Conservation (phyloP, 2,797 vertebrate species). For the Xiphophorus birchmanni region DNA sequence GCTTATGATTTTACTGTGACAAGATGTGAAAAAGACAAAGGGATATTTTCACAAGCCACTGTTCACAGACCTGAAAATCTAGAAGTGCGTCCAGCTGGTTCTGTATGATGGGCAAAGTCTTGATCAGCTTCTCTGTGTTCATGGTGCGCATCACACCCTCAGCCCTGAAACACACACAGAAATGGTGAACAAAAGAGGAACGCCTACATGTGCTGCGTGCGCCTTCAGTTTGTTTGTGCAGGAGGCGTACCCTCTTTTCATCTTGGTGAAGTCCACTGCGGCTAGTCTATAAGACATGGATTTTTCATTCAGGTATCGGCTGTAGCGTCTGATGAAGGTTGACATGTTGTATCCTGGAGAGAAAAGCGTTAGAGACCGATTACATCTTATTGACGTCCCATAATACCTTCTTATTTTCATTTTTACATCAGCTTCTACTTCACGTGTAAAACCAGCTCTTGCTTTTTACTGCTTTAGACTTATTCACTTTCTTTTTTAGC, state of each 20-base stretch:
- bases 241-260: constrained; percentile 89
- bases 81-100: constrained; percentile 94
- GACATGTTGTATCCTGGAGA: constrained; percentile 93
- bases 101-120: constrained; percentile 93
- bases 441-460: background rate
- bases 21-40: background rate
- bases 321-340: constrained; percentile 95
- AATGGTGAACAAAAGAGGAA: background rate
- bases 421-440: background rate
- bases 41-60: background rate
- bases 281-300: constrained; percentile 94
- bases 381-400: constrained; percentile 13
- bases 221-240: constrained; percentile 14
- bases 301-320: constrained; percentile 97
- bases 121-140: constrained; percentile 93
- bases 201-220: background rate
- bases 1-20: background rate
- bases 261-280: constrained; percentile 96
- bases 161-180: constrained; percentile 70
- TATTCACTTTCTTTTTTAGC: constrained; percentile 6
- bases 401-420: constrained; percentile 13
- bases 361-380: constrained; percentile 35
- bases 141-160: constrained; percentile 95
- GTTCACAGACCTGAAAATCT: constrained; percentile 88
- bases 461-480: background rate